Evolutionary conservation across 2,797 vertebrate genomes (phyloP), one percentile per base, ranked within the genome.

Genomic region (Danio aesculapii): DNA sequence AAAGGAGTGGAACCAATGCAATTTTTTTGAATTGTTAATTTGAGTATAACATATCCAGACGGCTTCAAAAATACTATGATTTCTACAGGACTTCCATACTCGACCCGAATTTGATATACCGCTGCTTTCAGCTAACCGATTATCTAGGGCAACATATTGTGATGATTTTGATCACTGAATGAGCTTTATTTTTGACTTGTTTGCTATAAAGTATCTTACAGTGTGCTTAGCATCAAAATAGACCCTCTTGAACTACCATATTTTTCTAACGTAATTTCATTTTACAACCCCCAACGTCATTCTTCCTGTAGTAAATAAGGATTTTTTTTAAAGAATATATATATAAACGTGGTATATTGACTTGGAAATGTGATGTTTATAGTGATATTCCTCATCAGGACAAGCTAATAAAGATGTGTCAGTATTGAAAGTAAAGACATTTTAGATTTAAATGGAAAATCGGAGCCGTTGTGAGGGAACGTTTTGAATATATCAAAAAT

Each of bases 71-170:
- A 91, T 92, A 92, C 91, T 90, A 90, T 91, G 92, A 93, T 92
- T 95, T 93, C 90, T 86, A 75, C 85, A 87, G 92, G 92, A 95
- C 95, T 95, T 64, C 71, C 88, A 90, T 94, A 94, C 92, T 95
- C 52, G 57, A 74, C 62, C 67, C 91, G 92, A 95, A 93, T 96
- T 95, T 94, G 92, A 93, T 93, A 89, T 92, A 89, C 92, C 86
- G 91, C 90, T 94, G 91, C 93, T 92, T 52, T n/a, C 30, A 53
- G 49, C 50, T 43, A 8, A 43, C 16, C 5, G 11, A 44, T 71
- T 6, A 14, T 17, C 50, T 14, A 8, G 5, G 57, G 19, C 16
- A 43, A 71, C n/a, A 6, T 41, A 43, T 55, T 6, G 13, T 50
- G 52, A 71, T 9, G 69, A 57, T 90, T 94, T 93, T 89, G 90